Evolutionary conservation across 2,888 invertebrate species (phyloP), one percentile per base, ranked within the genome.

Genomic region (Epinotia ramella): DNA sequence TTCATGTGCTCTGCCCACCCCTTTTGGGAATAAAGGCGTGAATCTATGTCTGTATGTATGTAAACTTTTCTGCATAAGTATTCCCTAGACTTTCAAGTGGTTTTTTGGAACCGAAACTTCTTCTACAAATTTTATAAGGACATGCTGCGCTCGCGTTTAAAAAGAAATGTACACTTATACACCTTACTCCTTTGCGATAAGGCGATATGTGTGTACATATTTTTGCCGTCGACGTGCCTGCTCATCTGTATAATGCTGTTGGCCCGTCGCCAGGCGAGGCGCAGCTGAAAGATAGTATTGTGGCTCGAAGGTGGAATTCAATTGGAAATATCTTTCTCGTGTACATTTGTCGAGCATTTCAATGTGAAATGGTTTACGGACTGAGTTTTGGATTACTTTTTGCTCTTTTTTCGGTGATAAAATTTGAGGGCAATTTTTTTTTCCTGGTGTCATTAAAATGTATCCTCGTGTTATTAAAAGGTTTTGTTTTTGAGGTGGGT

Each of bases 181-280:
- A 40, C 40, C 40, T 40, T 40, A 40, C 9, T 9, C 40, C 40
- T 40, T 40, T 40, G 40, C 9, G 40, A 40, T 9, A 40, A 1
- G 40, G 40, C 9, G 9, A 40, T 40, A 9, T 53, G 53, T n/a
- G 53, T 53, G 3, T 46, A 53, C 53, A 53, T 53, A 53, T 53
- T 53, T 53, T 53, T 53, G 53, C 53, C 7, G n/a, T 53, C 6
- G n/a, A n/a, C 53, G 53, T 53, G 28, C 11, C 59, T 28, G 59
- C 46, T 60, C 59, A 69, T 69, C 46, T 69, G 69, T 46, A 59
- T 69, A 69, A 69, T 69, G n/a, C 57, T 46, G 59, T 60, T 69
- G 69, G 69, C 46, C 4, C 24, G n/a, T 59, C 60, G 59, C 69
- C 69, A 69, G 59, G 28, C 4, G 3, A 16, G 18, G 3, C 68